Conservation (phyloP, 2,113 vertebrate genomes). For the Neogobius melanostomus region DNA sequence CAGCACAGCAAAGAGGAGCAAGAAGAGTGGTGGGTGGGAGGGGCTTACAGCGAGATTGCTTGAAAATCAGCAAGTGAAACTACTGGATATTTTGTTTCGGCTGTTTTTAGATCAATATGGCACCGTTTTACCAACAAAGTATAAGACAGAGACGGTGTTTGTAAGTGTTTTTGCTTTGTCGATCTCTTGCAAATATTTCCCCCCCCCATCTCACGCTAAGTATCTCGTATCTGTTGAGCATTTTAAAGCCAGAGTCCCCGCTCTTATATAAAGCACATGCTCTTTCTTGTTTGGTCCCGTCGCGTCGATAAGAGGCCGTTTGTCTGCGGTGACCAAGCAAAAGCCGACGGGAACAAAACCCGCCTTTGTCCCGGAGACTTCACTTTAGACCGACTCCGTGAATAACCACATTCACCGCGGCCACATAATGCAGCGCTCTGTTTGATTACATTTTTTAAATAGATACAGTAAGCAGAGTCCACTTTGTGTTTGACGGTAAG, state of each 20-base stretch:
- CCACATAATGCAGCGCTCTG: constrained; percentile 31
- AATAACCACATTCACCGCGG: constrained; percentile 55
- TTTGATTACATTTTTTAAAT: constrained; percentile 35
- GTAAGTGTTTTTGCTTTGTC: too few relatives aligned
- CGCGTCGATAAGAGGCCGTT: constrained; percentile 68
- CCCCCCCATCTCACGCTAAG: too few relatives aligned
- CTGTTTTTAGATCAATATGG: too few relatives aligned
- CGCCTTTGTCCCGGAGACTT: constrained; percentile 58
- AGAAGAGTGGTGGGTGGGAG: too few relatives aligned
- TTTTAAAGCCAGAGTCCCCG: background rate
- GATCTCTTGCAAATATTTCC: too few relatives aligned
- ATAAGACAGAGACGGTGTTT: too few relatives aligned
- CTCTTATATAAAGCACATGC: constrained; percentile 6
- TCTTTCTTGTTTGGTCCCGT: constrained; percentile 29
- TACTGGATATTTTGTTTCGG: too few relatives aligned
- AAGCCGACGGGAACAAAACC: constrained; percentile 60
- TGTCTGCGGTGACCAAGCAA: constrained; percentile 70
- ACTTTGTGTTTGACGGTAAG: constrained; percentile 2
- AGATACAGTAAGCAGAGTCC: constrained; percentile 27
- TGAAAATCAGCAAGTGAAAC: too few relatives aligned
- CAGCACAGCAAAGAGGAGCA: too few relatives aligned
- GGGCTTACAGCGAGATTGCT: too few relatives aligned
- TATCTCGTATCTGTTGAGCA: too few relatives aligned
- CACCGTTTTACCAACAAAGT: too few relatives aligned
- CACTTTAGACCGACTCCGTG: constrained; percentile 52